These are phyloP conservation scores for Ganaspis brasiliensis DNA, from an alignment of 2,888 invertebrate genomes.

Conservation along the genomic window DNA sequence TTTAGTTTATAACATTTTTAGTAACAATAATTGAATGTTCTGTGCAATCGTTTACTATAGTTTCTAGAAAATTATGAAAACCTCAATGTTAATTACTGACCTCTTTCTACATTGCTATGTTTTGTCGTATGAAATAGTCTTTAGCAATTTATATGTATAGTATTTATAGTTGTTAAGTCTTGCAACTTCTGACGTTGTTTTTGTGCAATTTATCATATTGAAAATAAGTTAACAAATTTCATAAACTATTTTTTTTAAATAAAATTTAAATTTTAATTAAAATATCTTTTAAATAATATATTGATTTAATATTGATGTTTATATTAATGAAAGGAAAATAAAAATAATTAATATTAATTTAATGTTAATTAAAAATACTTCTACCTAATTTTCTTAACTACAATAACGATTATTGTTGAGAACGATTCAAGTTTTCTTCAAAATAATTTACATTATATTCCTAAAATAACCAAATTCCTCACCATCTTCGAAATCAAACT, in stretches of 20 bases:
- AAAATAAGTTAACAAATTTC: not conserved
- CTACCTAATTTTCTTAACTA: too few relatives aligned
- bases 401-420: too few relatives aligned
- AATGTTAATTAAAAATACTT: too few relatives aligned
- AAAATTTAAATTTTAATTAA: too few relatives aligned
- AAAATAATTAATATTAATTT: too few relatives aligned
- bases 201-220: not conserved
- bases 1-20: not conserved
- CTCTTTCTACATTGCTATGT: constrained; percentile 20
- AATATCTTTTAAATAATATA: too few relatives aligned
- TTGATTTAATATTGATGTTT: too few relatives aligned
- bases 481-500: constrained; percentile 76
- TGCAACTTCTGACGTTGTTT: not conserved
- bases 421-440: too few relatives aligned
- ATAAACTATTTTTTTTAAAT: too few relatives aligned
- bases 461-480: too few relatives aligned
- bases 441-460: too few relatives aligned
- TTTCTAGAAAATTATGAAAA: constrained; percentile 36
- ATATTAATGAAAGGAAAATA: too few relatives aligned
- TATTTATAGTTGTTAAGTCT: constrained; percentile 16
- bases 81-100: constrained; percentile 29
- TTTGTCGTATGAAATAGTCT: constrained; percentile 7
- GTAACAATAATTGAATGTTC: not conserved
- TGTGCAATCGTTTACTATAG: constrained; percentile 5
- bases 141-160: constrained; percentile 22